Conservation (phyloP, 2,113 vertebrate genomes). For the Brachypteracias leptosomus region DNA sequence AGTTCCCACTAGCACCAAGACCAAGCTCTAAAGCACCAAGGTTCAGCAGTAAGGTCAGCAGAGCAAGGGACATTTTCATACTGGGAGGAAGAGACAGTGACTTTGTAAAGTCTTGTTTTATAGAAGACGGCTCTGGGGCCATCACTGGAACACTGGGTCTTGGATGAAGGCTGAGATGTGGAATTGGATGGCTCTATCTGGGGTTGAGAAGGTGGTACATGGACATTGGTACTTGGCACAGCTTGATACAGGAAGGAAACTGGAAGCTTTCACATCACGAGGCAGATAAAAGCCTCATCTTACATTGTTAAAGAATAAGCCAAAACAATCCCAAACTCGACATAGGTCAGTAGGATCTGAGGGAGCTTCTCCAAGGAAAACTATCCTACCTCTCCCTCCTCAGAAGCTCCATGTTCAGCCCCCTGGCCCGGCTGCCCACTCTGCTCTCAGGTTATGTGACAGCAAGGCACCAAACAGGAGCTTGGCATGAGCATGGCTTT, state of each 20-base stretch:
- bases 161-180: fast-evolving
- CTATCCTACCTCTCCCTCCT: background rate
- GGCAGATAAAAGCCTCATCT: background rate
- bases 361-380: background rate
- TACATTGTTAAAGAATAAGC: background rate
- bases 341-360: background rate
- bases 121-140: background rate
- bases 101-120: background rate
- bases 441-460: background rate
- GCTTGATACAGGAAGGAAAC: background rate
- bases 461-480: background rate
- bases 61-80: background rate
- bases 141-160: background rate
- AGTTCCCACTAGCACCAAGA: background rate
- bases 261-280: background rate
- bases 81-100: background rate
- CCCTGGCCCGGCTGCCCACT: background rate
- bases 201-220: background rate
- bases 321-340: background rate
- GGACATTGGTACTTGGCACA: background rate
- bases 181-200: fast-evolving
- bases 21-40: background rate
- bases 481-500: fast-evolving
- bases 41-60: background rate
- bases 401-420: background rate